phyloP scores from a whole-genome alignment of 2,888 invertebrate species.

The Zaprionus bogoriensis region DNA sequence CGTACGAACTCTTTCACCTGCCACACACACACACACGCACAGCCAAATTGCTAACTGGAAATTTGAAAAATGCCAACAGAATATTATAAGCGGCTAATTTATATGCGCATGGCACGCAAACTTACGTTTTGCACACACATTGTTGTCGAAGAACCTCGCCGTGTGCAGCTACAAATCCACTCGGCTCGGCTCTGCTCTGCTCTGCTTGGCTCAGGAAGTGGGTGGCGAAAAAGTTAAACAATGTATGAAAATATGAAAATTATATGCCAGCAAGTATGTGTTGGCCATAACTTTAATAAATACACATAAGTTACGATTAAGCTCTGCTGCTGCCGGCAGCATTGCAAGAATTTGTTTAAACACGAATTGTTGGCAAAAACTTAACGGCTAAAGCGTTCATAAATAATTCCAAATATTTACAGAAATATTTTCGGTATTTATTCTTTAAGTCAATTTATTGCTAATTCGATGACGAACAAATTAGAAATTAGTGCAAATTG shows the following conservation, averaged over 20 bases:
- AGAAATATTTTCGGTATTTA: too few species aligned
- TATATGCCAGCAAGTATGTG: constrained; percentile 69
- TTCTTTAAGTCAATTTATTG: background rate
- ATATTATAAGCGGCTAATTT: constrained; percentile 76
- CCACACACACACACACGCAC: constrained; percentile 10
- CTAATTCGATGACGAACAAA: background rate
- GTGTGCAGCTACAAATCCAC: too few species aligned
- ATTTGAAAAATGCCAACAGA: constrained; percentile 77
- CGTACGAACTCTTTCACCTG: constrained; percentile 75
- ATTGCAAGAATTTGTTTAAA: background rate
- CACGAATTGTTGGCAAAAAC: background rate
- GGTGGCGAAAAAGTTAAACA: constrained; percentile 62
- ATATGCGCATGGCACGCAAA: constrained; percentile 75
- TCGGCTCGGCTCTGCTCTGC: too few species aligned
- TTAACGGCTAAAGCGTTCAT: background rate
- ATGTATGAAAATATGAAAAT: constrained; percentile 76
- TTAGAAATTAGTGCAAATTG: background rate
- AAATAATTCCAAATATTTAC: background rate
- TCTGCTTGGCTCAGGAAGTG: constrained; percentile 34
- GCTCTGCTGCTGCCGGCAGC: background rate
- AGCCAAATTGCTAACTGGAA: constrained; percentile 74
- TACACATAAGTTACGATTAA: constrained; percentile 58
- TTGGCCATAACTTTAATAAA: constrained; percentile 73
- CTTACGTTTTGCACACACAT: constrained; percentile 77
- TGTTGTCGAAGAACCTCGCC: constrained; percentile 44